phyloP scores from a whole-genome alignment of 2,113 vertebrate species.

The Oncorhynchus kisutch region DNA sequence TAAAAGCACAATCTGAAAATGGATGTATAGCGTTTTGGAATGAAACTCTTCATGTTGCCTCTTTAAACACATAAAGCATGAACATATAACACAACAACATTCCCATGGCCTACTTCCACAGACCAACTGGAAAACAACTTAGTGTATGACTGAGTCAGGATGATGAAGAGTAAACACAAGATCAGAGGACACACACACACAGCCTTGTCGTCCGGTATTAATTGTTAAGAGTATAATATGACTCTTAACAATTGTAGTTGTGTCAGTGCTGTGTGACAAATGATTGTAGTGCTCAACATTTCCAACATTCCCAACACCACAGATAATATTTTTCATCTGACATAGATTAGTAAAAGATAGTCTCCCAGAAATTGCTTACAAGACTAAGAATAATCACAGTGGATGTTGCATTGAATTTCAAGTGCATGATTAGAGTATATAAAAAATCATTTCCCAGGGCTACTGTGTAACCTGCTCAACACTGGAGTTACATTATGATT shows the following conservation, averaged over 20 bases:
- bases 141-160: constrained; percentile 32
- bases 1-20: too few relatives aligned
- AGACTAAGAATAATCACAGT: constrained; percentile 46
- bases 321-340: constrained; percentile 17
- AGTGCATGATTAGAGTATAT: constrained; percentile 50
- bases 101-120: neutral
- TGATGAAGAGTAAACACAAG: constrained; percentile 41
- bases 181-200: constrained; percentile 11
- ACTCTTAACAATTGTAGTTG: neutral
- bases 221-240: neutral
- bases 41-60: too few relatives aligned
- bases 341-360: constrained; percentile 10
- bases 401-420: constrained; percentile 44
- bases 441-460: constrained; percentile 59
- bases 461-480: constrained; percentile 40
- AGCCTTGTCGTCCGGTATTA: neutral
- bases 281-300: constrained; percentile 35
- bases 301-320: constrained; percentile 58
- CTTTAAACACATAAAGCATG: neutral
- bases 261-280: constrained; percentile 16
- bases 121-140: constrained; percentile 29
- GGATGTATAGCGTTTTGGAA: too few relatives aligned
- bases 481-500: constrained; percentile 45
- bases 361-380: constrained; percentile 33
- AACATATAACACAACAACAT: neutral